Percentiles rank a stretch among this genome's conserved stretches.
Evolutionary conservation across 64 coral and sea anemone species (phyloP).

Genomic region (Astreopora myriophthalma): DNA sequence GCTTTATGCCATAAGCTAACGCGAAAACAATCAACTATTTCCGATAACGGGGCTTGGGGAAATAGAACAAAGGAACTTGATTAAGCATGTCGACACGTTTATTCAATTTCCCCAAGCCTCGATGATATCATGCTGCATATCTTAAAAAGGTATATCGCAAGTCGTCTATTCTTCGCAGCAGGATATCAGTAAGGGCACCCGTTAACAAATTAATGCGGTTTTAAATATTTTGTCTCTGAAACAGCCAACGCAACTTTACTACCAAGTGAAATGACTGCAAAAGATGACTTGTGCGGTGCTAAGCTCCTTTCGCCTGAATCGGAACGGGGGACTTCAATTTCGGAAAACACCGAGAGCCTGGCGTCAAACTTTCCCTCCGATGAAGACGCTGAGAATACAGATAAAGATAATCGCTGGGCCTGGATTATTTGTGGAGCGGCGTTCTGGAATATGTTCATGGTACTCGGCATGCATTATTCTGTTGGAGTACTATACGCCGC

Average conservation of each 20-base stretch:
- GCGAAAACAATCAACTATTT: too few species aligned
- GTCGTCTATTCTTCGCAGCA: too few species aligned
- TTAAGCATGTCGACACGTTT: too few species aligned
- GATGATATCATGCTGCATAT: too few species aligned
- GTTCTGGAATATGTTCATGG: slow-evolving; percentile 90
- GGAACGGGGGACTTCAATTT: background rate
- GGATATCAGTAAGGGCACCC: too few species aligned
- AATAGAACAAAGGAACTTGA: too few species aligned
- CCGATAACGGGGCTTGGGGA: too few species aligned
- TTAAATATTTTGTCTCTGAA: background rate
- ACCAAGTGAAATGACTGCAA: background rate
- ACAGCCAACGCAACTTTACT: too few species aligned
- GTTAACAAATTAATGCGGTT: background rate
- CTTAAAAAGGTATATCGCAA: too few species aligned
- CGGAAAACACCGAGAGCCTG: background rate
- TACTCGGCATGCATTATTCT: slow-evolving; percentile 88
- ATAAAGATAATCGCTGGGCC: slow-evolving; percentile 82
- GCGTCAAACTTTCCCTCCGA: background rate
- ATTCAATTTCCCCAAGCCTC: too few species aligned
- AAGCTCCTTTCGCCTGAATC: background rate
- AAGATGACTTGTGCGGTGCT: background rate
- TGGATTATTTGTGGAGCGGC: slow-evolving; percentile 91
- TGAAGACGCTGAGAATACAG: slow-evolving; percentile 25
- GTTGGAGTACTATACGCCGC: slow-evolving; percentile 90
- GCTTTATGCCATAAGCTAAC: too few species aligned